Evolutionary conservation across 2,113 vertebrate species (phyloP), one percentile per base, ranked within the genome.

Genomic region (Melanerpes formicivorus): DNA sequence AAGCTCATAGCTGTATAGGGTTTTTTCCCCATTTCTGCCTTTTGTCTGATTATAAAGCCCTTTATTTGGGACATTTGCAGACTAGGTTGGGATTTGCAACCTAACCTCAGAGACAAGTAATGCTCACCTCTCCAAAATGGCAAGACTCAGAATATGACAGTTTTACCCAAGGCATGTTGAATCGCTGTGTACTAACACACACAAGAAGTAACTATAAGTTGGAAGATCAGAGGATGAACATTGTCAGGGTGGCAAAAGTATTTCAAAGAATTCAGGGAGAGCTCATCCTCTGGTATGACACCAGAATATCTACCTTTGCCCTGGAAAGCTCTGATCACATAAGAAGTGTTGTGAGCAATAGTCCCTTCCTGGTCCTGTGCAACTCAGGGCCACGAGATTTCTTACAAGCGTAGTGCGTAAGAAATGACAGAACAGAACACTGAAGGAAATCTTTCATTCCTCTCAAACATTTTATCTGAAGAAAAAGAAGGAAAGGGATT

Each of bases 341-440:
- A 82, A 81, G 84, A 93, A 71, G 9, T 63, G 4, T 6, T 25
- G 37, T 40, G 71, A 91, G 16, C 37, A 92, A 4, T 81, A 76
- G 91, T 93, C 87, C 50, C 37, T 75, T 81, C 34, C 64, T 34
- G 16, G 46, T 8, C 25, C 46, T 22, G 22, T 73, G 34, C 42
- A 64, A 50, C 74, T 77, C 55, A 67, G n/a, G 91, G 56, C 15
- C 37, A 73, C 0, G 12, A 48, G 42, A 87, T 69, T 78, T 87
- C 44, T 73, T 46, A 44, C 50, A 63, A 32, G 9, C 30, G 54
- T 75, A 87, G 85, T 72, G 81, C 92, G 90, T 54, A 90, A 83
- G 19, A 89, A 90, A 67, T 70, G 69, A 78, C 59, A 95, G 64
- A 90, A 82, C 18, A 91, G 64, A 90, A 82, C 18, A 91, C 30